phyloP scores from a whole-genome alignment of 2,888 invertebrate species.

The Acleris holmiana region DNA sequence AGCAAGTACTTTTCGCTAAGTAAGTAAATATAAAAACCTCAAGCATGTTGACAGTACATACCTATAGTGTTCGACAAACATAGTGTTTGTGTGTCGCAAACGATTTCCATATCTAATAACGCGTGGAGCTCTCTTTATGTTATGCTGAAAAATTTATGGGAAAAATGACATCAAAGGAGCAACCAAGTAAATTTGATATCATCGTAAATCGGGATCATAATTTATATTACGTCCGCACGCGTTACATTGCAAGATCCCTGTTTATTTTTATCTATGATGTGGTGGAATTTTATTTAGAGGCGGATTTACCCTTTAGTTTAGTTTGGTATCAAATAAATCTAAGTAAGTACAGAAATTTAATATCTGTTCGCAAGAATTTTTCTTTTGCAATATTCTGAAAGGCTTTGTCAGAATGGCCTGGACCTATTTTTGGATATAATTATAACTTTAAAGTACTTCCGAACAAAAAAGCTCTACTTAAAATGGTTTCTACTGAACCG shows the following conservation, averaged over 20 bases:
- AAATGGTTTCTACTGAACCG: no score
- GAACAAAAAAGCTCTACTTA: no score
- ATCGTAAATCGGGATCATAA: constrained; percentile 56
- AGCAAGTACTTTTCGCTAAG: neutral
- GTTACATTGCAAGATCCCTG: constrained; percentile 29
- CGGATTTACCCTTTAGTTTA: neutral
- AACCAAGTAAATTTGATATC: constrained; percentile 52
- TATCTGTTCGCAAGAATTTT: no score
- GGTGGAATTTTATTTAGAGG: neutral
- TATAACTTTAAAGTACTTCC: no score
- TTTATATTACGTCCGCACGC: constrained; percentile 41
- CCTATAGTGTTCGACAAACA: constrained; percentile 13
- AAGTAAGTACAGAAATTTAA: neutral
- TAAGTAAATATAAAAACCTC: neutral
- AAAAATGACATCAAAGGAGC: constrained; percentile 77
- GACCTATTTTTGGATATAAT: no score
- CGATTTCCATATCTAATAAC: constrained; percentile 68
- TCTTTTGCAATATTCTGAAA: no score
- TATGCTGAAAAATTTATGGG: constrained; percentile 71
- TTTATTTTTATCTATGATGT: constrained; percentile 30
- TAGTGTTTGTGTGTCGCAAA: constrained; percentile 53
- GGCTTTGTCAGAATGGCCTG: no score
- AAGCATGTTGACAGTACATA: constrained; percentile 3
- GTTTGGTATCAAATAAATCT: neutral
- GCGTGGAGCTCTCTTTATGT: constrained; percentile 65